A percentile compares a stretch with the other conserved stretches of the same genome.
These are phyloP conservation scores for Tachypleus tridentatus DNA, from an alignment of 1,140 invertebrate genomes.

Conservation along the genomic window DNA sequence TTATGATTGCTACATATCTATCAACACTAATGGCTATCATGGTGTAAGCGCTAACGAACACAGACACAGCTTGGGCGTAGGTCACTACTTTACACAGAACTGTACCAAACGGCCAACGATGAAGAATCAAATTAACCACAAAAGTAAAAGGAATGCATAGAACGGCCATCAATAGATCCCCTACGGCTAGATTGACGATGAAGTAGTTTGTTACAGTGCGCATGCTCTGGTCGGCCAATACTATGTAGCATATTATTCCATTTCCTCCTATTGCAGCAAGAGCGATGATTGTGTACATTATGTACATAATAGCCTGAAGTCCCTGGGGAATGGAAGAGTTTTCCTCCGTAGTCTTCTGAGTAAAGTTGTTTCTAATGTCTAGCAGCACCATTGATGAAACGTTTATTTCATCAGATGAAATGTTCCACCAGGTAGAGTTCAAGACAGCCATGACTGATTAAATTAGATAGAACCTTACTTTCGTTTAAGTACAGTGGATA, in stretches of 20 bases:
- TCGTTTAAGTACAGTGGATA: too few relatives aligned
- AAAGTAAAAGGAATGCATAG: slow-evolving; percentile 80
- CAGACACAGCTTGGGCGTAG: slow-evolving; percentile 42
- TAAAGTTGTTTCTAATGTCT: too few relatives aligned
- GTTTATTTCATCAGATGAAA: too few relatives aligned
- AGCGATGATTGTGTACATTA: slow-evolving; percentile 60
- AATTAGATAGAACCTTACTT: too few relatives aligned
- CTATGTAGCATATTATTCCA: slow-evolving; percentile 66
- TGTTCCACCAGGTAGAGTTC: too few relatives aligned
- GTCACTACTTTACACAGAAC: slow-evolving; percentile 61
- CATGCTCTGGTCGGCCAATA: slow-evolving; percentile 61
- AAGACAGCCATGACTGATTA: too few relatives aligned
- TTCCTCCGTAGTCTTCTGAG: background rate
- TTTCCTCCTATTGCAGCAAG: slow-evolving; percentile 62
- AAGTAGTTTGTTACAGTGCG: slow-evolving; percentile 78
- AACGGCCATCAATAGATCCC: slow-evolving; percentile 69
- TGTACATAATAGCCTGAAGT: slow-evolving; percentile 42
- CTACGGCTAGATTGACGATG: slow-evolving; percentile 57
- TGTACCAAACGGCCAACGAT: slow-evolving; percentile 70
- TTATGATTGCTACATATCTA: slow-evolving; percentile 77
- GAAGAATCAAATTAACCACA: slow-evolving; percentile 54
- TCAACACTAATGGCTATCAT: slow-evolving; percentile 73
- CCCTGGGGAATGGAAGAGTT: slow-evolving; percentile 9
- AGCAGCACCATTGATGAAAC: too few relatives aligned
- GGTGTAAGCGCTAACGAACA: slow-evolving; percentile 63